These are phyloP conservation scores for Meriones psammophilus DNA, from an alignment of 2,797 vertebrate species.

Conservation along the genomic window DNA sequence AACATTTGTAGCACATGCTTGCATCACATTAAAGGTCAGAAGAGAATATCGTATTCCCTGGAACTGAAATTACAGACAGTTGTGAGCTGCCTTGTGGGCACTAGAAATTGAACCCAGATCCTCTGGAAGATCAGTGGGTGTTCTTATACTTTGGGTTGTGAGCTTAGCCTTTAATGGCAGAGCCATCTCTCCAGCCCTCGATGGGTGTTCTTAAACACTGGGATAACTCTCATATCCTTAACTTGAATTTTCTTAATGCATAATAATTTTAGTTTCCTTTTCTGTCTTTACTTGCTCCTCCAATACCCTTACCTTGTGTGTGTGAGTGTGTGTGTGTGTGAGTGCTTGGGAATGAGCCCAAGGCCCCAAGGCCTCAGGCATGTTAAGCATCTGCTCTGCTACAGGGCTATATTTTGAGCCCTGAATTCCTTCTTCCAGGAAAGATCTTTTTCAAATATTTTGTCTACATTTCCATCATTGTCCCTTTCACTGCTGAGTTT, in stretches of 20 bases:
- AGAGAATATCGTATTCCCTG: background rate
- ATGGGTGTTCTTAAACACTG: background rate
- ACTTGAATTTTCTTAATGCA: background rate
- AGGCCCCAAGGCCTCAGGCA: too few relatives aligned
- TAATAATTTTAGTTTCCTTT: background rate
- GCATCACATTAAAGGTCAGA: background rate
- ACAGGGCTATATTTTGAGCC: background rate
- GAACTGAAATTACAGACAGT: background rate
- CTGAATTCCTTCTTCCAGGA: background rate
- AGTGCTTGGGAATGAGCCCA: background rate
- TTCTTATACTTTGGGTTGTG: too few relatives aligned
- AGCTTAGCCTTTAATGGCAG: too few relatives aligned
- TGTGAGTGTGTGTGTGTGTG: too few relatives aligned
- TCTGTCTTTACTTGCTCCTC: too few relatives aligned
- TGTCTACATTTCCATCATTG: background rate
- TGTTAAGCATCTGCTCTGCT: background rate
- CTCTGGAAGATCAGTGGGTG: background rate
- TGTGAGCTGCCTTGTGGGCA: background rate
- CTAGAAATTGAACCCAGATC: background rate
- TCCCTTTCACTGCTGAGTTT: slow-evolving; percentile 11
- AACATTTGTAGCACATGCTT: background rate
- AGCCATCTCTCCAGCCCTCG: too few relatives aligned
- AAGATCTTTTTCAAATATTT: slow-evolving; percentile 1
- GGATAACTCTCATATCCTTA: background rate
- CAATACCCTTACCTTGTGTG: background rate